phyloP scores from a whole-genome alignment of 1,140 invertebrate genomes.

The Lepidostoma basale region DNA sequence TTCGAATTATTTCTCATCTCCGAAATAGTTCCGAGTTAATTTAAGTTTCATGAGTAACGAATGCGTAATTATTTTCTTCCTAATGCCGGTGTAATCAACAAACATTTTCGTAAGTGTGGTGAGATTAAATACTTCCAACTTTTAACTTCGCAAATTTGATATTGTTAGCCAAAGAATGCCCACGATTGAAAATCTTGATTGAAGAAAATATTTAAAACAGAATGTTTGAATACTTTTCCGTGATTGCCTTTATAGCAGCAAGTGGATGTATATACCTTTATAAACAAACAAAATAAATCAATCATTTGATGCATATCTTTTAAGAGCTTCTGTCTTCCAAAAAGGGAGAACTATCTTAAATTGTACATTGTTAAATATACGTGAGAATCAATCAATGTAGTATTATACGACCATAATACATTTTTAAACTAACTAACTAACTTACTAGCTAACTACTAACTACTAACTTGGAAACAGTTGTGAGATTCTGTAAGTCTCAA shows the following conservation, averaged over 20 bases:
- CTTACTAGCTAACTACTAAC: too few relatives aligned
- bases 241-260: too few relatives aligned
- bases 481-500: too few relatives aligned
- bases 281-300: background rate
- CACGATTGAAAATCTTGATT: constrained; percentile 1
- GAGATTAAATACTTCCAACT: background rate
- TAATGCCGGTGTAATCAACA: constrained; percentile 24
- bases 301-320: background rate
- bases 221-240: too few relatives aligned
- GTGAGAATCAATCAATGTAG: too few relatives aligned
- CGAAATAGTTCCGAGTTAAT: constrained; percentile 33
- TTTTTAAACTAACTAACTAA: too few relatives aligned
- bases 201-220: constrained; percentile 2
- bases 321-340: too few relatives aligned
- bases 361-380: too few relatives aligned
- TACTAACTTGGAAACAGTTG: too few relatives aligned
- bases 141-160: background rate
- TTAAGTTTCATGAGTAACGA: constrained; percentile 31
- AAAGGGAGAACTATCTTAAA: too few relatives aligned
- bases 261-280: too few relatives aligned
- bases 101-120: constrained; percentile 29
- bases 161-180: background rate
- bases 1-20: constrained; percentile 14
- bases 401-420: too few relatives aligned
- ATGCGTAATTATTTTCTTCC: constrained; percentile 29